Conservation (phyloP, 2,113 vertebrate species). For the Hipposideros armiger region DNA sequence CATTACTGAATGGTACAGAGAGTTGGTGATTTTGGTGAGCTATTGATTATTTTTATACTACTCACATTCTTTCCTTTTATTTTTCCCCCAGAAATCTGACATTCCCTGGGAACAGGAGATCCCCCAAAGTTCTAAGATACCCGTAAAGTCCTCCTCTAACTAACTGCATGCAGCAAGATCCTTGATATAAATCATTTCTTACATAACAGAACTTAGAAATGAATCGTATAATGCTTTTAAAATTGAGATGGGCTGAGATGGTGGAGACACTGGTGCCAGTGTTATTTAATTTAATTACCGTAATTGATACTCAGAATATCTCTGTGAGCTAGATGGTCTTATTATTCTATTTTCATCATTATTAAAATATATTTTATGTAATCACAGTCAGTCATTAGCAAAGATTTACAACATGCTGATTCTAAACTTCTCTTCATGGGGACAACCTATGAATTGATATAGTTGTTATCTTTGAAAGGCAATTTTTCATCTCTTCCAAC, state of each 20-base stretch:
- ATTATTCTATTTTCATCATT: conserved; percentile 65
- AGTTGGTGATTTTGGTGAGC: background rate
- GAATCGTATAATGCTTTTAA: conserved; percentile 10
- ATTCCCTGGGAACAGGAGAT: background rate
- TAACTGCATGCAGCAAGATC: background rate
- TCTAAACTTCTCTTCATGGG: background rate
- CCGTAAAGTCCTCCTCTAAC: background rate
- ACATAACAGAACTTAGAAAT: background rate
- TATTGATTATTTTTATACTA: background rate
- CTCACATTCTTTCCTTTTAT: background rate
- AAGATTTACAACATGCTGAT: background rate
- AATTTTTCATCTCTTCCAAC: background rate
- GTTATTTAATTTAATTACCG: conserved; percentile 61
- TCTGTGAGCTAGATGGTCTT: background rate
- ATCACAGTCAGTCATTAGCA: background rate
- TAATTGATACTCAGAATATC: conserved; percentile 57
- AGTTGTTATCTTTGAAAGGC: background rate
- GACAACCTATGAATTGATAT: background rate
- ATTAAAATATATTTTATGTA: conserved; percentile 39
- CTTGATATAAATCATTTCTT: background rate
- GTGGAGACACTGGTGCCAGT: conserved; percentile 32
- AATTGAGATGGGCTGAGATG: background rate
- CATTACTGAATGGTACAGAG: background rate
- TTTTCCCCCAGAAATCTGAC: background rate
- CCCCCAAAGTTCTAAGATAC: background rate